Evolutionary conservation across 2,888 invertebrate species (phyloP), one percentile per base, ranked within the genome.

Genomic region (Orchestes rusci): DNA sequence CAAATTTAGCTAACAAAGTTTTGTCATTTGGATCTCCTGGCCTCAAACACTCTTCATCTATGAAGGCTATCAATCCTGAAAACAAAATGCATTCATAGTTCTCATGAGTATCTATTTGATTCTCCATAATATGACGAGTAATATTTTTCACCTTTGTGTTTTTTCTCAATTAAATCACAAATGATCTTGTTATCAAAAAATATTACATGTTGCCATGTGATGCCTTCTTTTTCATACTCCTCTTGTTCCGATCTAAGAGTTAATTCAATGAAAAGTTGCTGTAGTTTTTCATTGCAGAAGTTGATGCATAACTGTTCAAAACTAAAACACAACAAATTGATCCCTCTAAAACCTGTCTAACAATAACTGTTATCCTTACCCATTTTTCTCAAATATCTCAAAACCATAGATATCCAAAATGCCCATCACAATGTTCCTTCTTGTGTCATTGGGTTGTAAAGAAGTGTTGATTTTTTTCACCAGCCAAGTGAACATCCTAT

Each of bases 251-350:
- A 88, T 63, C 87, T 88, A 29, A 94, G 69, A 0, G 93, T 93
- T 60, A 93, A 70, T 66, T 92, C 85, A 62, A 94, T 93, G 69
- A 94, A 94, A 48, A 94, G 71, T 68, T 94, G 93, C 65, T 94
- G 93, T 48, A 94, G 74, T 67, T 94, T 94, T 70, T 94, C 93
- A 65, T 94, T 94, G 67, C 93, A 94, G 72, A 87, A 93, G 71
- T 94, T 94, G 51, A 94, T 94, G 71, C 93, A 93, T 66, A 94
- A 87, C 69, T 94, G 93, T 66, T 87, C 86, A 66, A 87, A 87
- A 61, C 85, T 85, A 61, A 46, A 66, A 62, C 15, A 29, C 32
- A 19, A 23, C n/a, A n/a, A n/a, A n/a, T n/a, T n/a, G n/a, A n/a
- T n/a, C n/a, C n/a, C n/a, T n/a, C n/a, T n/a, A n/a, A n/a, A n/a